Evolutionary conservation across 2,113 vertebrate genomes (phyloP), one percentile per base, ranked within the genome.

Genomic region (Tenebrosternarchus preto): DNA sequence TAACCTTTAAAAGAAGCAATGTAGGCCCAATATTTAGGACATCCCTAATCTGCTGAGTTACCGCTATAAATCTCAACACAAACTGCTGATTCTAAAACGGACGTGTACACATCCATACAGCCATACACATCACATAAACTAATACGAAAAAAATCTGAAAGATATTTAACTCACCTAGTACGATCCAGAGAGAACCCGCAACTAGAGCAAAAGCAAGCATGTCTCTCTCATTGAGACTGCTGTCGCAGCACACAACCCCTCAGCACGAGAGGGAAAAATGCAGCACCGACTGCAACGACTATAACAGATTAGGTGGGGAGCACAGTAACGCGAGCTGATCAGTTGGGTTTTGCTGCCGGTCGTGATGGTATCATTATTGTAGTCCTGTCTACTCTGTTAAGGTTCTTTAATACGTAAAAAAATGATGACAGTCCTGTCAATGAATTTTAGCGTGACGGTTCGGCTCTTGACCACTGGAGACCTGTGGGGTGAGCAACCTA

Each of bases 131-230:
- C 33, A 39, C 33, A 36, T 20, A 39, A n/a, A 36, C 3, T 19
- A 20, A 1, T 11, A 29, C n/a, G 33, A 68, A 22, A 1, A 19
- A 22, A 59, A 22, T 20, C 19, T 59, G 56, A 0, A 8, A 59
- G 20, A 7, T 15, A 50, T 50, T 50, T 50, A 2, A 77, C 92
- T 93, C 85, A 94, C 93, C 93, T 91, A 93, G 90, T 78, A 93
- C 82, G 83, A 94, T 93, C 92, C 92, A 94, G 80, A 93, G 89
- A 84, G 91, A 93, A 69, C 92, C 93, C 87, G 92, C 92, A 71
- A 93, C 90, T 88, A 94, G 68, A 50, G 93, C 90, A 87, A 94
- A 94, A 79, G 90, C 92, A 86, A 94, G 92, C 93, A 93, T 93
- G 87, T 90, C 92, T 92, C 85, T 89, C 80, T 91, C 91, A 92